Base-by-base conservation (phyloP, 2,888 invertebrate species). In the Glyphotaelius pellucidus region DNA sequence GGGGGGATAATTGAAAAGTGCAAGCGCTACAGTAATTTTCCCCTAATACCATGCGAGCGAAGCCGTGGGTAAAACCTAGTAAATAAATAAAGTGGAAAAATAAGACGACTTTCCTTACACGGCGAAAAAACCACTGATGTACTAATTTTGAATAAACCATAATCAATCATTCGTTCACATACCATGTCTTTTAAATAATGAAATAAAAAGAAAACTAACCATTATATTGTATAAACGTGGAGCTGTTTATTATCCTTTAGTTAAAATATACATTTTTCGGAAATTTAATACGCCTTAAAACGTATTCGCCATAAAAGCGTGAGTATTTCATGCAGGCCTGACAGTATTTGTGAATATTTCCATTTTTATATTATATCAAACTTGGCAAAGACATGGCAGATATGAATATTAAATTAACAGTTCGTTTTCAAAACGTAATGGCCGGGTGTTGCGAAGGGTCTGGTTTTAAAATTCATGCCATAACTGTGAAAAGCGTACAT, bases 331-430 rank as follows among this genome's bases (percentile, higher is more conserved):
- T 32, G 38, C 30, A 25, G 35, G 79, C 88, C 19, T 89, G 88
- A 89, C 90, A 80, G 81, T 81, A 42, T 81, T 90, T 80, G 81
- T n/a, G 88, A 79, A 89, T 89, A 32, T 80, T 84, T n/a, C 90
- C 38, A 88, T 91, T 87, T 91, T 86, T 85, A 91, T 90, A 67
- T 67, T 67, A 91, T 90, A 89, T 91, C 91, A 91, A 83, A 90
- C 90, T 90, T 84, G 92, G 87, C 92, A 90, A 83, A 91, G 86
- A 86, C 86, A 52, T 25, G 89, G 80, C 80, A 67, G 90, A 91
- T 84, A 88, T 79, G 91, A 91, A 92, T 91, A 92, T 92, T 89
- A 92, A 92, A 92, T 92, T 90, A 92, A 90, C 91, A 86, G 91
- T 79, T 47, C 85, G 88, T 92, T 91, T 92, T 52, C 90, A 38